These are phyloP conservation scores for Bellardia bayeri DNA, from an alignment of 2,888 invertebrate genomes.

Conservation along the genomic window DNA sequence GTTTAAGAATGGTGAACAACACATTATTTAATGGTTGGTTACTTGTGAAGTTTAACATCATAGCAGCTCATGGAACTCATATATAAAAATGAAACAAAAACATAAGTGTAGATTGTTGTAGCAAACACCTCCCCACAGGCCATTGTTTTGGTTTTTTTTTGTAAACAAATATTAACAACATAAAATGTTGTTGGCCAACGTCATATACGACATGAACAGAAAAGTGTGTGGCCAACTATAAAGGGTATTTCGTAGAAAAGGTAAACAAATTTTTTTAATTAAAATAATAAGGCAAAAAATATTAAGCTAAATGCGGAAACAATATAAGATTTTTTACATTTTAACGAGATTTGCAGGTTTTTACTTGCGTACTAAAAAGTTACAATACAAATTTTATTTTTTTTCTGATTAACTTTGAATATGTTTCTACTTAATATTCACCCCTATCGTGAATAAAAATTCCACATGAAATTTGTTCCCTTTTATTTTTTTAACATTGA, in stretches of 20 bases:
- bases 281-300: neutral
- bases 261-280: neutral
- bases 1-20: conserved; percentile 54
- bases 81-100: conserved; percentile 14
- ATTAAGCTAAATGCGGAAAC: neutral
- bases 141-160: conserved; percentile 45
- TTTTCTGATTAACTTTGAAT: too few species aligned
- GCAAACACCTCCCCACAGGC: conserved; percentile 62
- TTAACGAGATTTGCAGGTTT: neutral
- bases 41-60: conserved; percentile 35
- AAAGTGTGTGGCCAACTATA: neutral
- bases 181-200: conserved; percentile 30
- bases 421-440: too few species aligned
- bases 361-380: too few species aligned
- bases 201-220: conserved; percentile 8
- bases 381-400: too few species aligned
- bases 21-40: conserved; percentile 62
- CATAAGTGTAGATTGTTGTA: conserved; percentile 61
- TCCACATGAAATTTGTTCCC: too few species aligned
- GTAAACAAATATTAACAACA: conserved; percentile 32
- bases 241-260: conserved; percentile 1
- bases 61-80: conserved; percentile 36
- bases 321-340: too few species aligned
- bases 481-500: too few species aligned
- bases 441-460: too few species aligned